A percentile compares a stretch with the other conserved stretches of the same genome.
Evolutionary conservation across 37 sponge, comb jelly and placozoan genomes (phyloP).

Genomic region (Bolinopsis microptera): DNA sequence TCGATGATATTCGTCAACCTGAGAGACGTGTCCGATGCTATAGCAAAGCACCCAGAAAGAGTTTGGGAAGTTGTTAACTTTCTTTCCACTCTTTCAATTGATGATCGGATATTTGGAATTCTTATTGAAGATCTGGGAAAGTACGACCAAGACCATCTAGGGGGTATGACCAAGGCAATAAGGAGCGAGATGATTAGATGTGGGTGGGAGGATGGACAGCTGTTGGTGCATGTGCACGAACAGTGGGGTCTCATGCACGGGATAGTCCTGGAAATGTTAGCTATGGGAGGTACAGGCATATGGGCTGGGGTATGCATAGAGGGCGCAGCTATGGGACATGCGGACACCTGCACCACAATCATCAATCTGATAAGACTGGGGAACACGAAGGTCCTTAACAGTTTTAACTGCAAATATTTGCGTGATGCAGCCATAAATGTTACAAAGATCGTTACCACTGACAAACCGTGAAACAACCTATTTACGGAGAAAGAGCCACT

Average conservation of each 20-base stretch:
- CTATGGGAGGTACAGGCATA: conserved; percentile 68
- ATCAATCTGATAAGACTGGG: conserved; percentile 70
- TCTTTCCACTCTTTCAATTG: conserved; percentile 27
- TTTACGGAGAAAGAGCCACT: conserved; percentile 69
- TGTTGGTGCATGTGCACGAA: conserved; percentile 71
- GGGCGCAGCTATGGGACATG: conserved; percentile 70
- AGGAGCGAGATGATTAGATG: conserved; percentile 40
- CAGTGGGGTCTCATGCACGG: conserved; percentile 65
- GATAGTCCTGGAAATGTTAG: conserved; percentile 58
- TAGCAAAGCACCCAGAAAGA: conserved; percentile 29
- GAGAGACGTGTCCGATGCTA: conserved; percentile 66
- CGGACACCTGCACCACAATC: conserved; percentile 66
- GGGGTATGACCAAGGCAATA: conserved; percentile 31
- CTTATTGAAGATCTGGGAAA: conserved; percentile 66
- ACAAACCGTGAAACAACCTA: conserved; percentile 63
- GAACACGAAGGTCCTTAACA: conserved; percentile 64
- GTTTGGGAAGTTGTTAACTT: conserved; percentile 59
- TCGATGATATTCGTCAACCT: conserved; percentile 66
- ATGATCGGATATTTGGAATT: conserved; percentile 66
- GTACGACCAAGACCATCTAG: conserved; percentile 57
- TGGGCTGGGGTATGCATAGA: conserved; percentile 70
- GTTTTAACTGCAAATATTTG: conserved; percentile 66
- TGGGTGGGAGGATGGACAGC: conserved; percentile 67
- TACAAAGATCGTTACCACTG: conserved; percentile 65
- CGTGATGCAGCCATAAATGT: conserved; percentile 67